Percentiles rank a stretch among this genome's conserved stretches.
Conservation (phyloP, 2,797 vertebrate species). For the Enteromius paludinosus region DNA sequence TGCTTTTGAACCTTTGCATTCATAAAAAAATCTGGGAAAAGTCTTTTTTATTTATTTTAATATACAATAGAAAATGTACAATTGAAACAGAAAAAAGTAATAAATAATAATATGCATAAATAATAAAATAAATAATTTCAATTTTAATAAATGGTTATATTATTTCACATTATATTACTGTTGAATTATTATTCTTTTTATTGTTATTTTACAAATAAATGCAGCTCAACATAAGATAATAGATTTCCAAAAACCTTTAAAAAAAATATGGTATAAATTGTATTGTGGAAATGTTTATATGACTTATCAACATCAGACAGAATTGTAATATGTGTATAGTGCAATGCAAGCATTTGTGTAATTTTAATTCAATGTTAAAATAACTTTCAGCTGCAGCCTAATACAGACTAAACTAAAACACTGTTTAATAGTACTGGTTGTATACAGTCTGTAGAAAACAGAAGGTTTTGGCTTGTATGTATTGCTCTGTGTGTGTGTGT, state of each 20-base stretch:
- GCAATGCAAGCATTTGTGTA: neutral
- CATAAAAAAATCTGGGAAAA: neutral
- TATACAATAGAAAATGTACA: neutral
- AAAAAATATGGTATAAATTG: neutral
- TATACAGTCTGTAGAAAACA: neutral
- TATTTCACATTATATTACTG: neutral
- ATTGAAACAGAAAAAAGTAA: neutral
- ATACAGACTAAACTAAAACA: too few relatives aligned
- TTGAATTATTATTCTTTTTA: neutral
- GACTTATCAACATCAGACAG: neutral
- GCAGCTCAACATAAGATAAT: neutral
- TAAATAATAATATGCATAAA: too few relatives aligned
- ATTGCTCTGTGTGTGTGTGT: neutral
- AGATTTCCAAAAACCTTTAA: neutral
- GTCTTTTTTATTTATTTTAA: neutral
- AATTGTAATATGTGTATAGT: neutral
- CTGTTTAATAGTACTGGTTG: neutral
- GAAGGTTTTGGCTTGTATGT: neutral
- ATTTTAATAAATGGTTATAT: neutral
- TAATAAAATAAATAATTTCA: too few relatives aligned
- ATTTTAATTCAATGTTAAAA: neutral
- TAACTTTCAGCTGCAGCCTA: neutral
- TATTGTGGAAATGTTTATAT: neutral
- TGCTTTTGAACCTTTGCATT: neutral
- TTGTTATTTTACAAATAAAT: neutral